Conservation (phyloP, 2,797 vertebrate genomes). For the Trachurus trachurus region DNA sequence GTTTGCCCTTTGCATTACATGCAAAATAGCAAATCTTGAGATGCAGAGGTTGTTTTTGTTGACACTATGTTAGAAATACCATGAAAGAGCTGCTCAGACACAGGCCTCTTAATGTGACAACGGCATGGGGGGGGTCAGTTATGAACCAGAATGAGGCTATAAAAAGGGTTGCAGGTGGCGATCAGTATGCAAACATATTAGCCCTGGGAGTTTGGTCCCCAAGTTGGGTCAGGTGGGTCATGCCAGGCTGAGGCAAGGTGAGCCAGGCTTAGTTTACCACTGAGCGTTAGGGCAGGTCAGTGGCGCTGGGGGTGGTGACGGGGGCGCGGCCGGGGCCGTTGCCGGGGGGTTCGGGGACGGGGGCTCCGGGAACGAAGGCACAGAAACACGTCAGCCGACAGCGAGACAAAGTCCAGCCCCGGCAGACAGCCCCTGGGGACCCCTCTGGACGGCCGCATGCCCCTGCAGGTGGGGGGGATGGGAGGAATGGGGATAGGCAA, state of each 20-base stretch:
- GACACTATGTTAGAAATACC: conserved; percentile 53
- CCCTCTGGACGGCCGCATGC: conserved; percentile 84
- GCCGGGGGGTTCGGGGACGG: conserved; percentile 80
- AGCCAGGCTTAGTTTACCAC: conserved; percentile 84
- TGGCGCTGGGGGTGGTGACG: conserved; percentile 80
- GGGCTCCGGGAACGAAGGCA: conserved; percentile 87
- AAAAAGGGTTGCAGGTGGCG: conserved; percentile 57
- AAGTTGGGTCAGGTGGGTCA: conserved; percentile 54
- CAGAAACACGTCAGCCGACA: conserved; percentile 86
- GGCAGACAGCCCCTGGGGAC: conserved; percentile 87
- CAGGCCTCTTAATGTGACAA: conserved; percentile 24
- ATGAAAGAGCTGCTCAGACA: conserved; percentile 44
- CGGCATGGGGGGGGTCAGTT: conserved; percentile 34
- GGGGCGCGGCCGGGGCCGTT: conserved; percentile 80
- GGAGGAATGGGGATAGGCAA: conserved; percentile 82
- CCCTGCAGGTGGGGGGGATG: conserved; percentile 81
- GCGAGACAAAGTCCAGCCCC: conserved; percentile 87
- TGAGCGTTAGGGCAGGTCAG: conserved; percentile 84
- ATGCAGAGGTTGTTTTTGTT: conserved; percentile 45
- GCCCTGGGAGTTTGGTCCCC: conserved; percentile 49
- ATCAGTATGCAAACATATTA: conserved; percentile 77
- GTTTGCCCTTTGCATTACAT: conserved; percentile 71
- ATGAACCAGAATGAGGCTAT: conserved; percentile 62
- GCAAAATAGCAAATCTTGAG: conserved; percentile 70
- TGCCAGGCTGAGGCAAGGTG: conserved; percentile 62